phyloP scores from a whole-genome alignment of 35 echinoderm and acorn worm genomes.

The Heliocidaris tuberculata region DNA sequence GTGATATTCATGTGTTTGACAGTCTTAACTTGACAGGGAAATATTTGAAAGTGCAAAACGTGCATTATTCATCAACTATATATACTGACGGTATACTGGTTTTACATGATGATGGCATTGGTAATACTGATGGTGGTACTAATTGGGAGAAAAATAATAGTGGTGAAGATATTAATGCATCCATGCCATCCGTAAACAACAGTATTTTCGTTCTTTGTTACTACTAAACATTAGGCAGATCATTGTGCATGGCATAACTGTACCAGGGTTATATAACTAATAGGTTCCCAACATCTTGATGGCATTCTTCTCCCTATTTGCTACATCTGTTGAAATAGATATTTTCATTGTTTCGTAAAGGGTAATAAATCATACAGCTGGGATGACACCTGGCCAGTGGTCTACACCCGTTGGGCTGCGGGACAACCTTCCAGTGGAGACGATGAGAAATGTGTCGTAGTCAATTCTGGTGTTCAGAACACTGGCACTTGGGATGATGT shows the following conservation, averaged over 20 bases:
- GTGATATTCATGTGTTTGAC: too few species aligned
- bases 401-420: slow-evolving; percentile 61
- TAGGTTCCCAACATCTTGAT: neutral
- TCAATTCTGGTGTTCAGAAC: neutral
- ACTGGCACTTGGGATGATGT: neutral
- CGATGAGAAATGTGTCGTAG: neutral
- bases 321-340: neutral
- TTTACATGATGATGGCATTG: too few species aligned
- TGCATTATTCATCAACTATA: too few species aligned
- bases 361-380: slow-evolving; percentile 33
- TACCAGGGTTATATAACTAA: neutral
- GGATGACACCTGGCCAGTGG: slow-evolving; percentile 62
- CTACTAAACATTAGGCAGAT: neutral
- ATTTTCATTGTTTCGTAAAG: neutral
- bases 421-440: slow-evolving; percentile 44
- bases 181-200: neutral
- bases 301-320: neutral
- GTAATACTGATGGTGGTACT: neutral
- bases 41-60: too few species aligned
- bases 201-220: too few species aligned
- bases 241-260: too few species aligned
- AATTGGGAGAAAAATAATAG: neutral
- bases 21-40: too few species aligned
- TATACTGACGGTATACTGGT: too few species aligned
- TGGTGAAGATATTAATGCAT: neutral